phyloP scores from a whole-genome alignment of 2,888 invertebrate genomes.

The Sphaeridia pumilis region DNA sequence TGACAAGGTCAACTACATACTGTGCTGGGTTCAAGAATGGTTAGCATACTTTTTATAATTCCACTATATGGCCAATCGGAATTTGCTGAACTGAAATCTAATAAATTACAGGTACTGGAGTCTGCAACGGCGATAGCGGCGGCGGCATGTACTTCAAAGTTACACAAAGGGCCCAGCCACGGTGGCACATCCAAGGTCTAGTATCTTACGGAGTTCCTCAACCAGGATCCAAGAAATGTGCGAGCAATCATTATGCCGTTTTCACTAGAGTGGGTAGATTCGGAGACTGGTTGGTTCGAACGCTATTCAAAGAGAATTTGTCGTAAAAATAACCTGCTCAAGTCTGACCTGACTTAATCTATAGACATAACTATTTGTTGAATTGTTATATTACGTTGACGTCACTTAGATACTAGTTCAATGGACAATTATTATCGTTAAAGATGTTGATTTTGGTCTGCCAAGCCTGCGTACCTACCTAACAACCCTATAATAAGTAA shows the following conservation, averaged over 20 bases:
- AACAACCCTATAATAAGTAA: too few relatives aligned
- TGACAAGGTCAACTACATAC: slow-evolving; percentile 35
- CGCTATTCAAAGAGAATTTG: slow-evolving; percentile 32
- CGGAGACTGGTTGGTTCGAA: slow-evolving; percentile 34
- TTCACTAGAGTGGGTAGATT: slow-evolving; percentile 34
- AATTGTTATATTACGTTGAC: neutral
- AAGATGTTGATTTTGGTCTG: too few relatives aligned
- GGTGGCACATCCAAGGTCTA: slow-evolving; percentile 42
- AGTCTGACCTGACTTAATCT: neutral
- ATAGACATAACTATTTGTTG: neutral
- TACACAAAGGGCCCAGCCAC: slow-evolving; percentile 35
- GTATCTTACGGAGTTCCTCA: slow-evolving; percentile 39
- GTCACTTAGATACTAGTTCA: neutral
- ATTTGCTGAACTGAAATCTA: neutral
- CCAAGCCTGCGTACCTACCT: too few relatives aligned
- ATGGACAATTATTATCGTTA: neutral
- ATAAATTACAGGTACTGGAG: slow-evolving; percentile 35
- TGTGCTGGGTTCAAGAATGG: slow-evolving; percentile 35
- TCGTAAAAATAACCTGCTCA: neutral
- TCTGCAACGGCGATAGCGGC: slow-evolving; percentile 54
- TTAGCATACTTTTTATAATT: neutral
- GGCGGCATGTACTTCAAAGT: slow-evolving; percentile 48
- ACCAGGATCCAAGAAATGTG: slow-evolving; percentile 28
- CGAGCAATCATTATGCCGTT: slow-evolving; percentile 32
- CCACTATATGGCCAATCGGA: neutral